Percentiles rank a stretch among this genome's conserved stretches.
phyloP scores from a whole-genome alignment of 2,888 invertebrate species.

The Acleris cristana region DNA sequence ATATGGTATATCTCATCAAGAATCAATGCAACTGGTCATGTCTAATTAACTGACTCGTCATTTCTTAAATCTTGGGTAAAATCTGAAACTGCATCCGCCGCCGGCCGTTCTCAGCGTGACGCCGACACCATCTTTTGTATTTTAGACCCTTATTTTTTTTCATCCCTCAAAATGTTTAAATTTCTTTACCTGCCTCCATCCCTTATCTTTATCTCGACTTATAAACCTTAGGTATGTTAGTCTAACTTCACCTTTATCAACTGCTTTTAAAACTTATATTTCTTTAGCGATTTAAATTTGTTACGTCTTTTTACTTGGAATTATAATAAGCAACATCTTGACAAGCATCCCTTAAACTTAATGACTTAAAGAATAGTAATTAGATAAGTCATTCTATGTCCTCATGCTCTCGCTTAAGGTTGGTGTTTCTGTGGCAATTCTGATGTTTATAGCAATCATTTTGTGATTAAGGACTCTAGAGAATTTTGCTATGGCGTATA shows the following conservation, averaged over 20 bases:
- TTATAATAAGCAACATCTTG: slow-evolving; percentile 75
- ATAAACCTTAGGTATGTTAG: slow-evolving; percentile 39
- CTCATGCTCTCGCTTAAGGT: slow-evolving; percentile 47
- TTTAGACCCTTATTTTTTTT: slow-evolving; percentile 80
- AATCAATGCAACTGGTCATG: slow-evolving; percentile 68
- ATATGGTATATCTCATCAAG: slow-evolving; percentile 45
- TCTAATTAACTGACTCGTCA: slow-evolving; percentile 75
- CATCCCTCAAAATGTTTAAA: slow-evolving; percentile 81
- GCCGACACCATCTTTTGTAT: slow-evolving; percentile 79
- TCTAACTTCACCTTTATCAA: slow-evolving; percentile 46
- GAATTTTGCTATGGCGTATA: slow-evolving; percentile 73
- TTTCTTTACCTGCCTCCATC: slow-evolving; percentile 78
- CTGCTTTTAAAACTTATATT: slow-evolving; percentile 42
- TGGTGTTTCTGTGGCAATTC: slow-evolving; percentile 47
- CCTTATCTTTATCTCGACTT: slow-evolving; percentile 41
- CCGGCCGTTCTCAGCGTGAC: slow-evolving; percentile 79
- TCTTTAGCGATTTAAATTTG: slow-evolving; percentile 5
- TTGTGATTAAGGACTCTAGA: slow-evolving; percentile 40
- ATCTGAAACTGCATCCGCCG: slow-evolving; percentile 79
- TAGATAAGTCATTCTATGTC: slow-evolving; percentile 54
- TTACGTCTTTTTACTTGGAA: slow-evolving; percentile 50
- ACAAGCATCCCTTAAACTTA: slow-evolving; percentile 75
- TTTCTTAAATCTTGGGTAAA: slow-evolving; percentile 71
- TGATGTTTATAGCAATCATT: slow-evolving; percentile 54
- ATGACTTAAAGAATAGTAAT: slow-evolving; percentile 67